phyloP scores from a whole-genome alignment of 2,113 vertebrate species.

The Cynocephalus volans region DNA sequence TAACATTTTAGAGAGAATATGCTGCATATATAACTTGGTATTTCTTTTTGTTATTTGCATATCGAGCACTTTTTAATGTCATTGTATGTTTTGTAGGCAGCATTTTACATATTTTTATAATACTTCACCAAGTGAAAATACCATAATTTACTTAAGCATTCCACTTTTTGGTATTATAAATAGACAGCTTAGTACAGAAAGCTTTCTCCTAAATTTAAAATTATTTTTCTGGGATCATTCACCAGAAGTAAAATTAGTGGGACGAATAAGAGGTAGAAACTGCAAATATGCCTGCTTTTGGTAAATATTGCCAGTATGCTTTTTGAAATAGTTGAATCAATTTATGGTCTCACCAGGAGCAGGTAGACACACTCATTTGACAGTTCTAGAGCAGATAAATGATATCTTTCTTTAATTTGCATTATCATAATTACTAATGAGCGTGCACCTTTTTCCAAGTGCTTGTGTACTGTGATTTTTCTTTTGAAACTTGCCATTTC shows the following conservation, averaged over 20 bases:
- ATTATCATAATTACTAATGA: background rate
- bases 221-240: background rate
- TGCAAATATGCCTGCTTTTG: background rate
- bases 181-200: background rate
- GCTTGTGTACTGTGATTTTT: background rate
- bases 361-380: background rate
- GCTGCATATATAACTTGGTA: background rate
- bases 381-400: background rate
- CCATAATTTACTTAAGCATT: background rate
- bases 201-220: conserved; percentile 54
- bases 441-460: background rate
- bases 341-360: background rate
- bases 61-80: background rate
- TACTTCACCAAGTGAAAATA: background rate
- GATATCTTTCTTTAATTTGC: background rate
- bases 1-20: background rate
- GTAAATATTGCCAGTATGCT: background rate
- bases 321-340: background rate
- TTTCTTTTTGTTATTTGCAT: background rate
- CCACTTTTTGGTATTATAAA: background rate
- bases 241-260: background rate
- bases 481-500: conserved; percentile 12
- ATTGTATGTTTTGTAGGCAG: background rate
- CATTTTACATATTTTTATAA: background rate
- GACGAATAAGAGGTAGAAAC: background rate